Base-by-base conservation (phyloP, 2,797 vertebrate species). In the Enteromius thamalakanensis region DNA sequence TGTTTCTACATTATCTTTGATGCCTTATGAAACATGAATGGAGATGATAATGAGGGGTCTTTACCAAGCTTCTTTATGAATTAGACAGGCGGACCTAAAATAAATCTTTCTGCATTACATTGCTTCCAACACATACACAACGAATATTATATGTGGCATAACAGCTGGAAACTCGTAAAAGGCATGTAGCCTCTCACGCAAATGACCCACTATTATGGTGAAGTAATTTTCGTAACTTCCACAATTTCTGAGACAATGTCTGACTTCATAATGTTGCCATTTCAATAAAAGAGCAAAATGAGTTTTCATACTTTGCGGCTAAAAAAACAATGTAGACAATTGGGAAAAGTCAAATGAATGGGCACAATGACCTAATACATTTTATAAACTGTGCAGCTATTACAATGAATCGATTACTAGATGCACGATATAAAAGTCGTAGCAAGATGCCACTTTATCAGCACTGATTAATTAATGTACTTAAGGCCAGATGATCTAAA, bases 21-120 rank as follows among this genome's bases (percentile, higher is more conserved):
- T 90, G 89, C 89, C 86, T 89, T 92, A 90, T 92, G 58, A 91
- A 92, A 91, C 87, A 85, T 23, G 51, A 92, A 92, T 92, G 85
- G 88, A 89, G 87, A 78, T 85, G 42, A 91, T 92, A 92, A 93
- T 91, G 82, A 86, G 40, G 40, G 21, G 80, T 86, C 84, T 87
- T 84, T 87, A 90, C 86, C 89, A 90, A 88, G 89, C 37, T 17
- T 47, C 34, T 37, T 72, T 47, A 15, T 70, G 37, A 60, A 79
- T 79, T 60, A 80, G 9, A 69, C 49, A n/a, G 9, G 62, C 8
- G 34, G 47, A 51, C 47, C 76, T 51, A 34, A 79, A 79, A 64
- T 23, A 51, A 49, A 70, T n/a, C 29, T 34, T 68, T 37, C 47
- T 40, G 26, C 26, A 71, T 71, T n/a, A 12, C 55, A 62, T 70